A percentile compares a stretch with the other conserved stretches of the same genome.
These are phyloP conservation scores for Vireo altiloquus DNA, from an alignment of 2,113 vertebrate species.

Conservation along the genomic window DNA sequence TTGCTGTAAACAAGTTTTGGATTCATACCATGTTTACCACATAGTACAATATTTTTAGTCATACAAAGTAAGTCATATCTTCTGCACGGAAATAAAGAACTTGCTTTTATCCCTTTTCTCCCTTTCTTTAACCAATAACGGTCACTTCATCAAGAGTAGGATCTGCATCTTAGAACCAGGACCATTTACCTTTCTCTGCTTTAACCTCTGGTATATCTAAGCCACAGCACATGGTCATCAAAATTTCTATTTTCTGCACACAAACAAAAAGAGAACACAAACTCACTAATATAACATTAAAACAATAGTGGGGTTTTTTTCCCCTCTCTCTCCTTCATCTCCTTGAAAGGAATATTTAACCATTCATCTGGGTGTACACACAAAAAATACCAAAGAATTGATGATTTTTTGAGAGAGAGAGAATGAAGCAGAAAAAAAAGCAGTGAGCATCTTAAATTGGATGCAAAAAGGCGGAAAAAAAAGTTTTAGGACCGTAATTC, in stretches of 20 bases:
- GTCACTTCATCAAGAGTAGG: background rate
- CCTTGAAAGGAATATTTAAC: background rate
- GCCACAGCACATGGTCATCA: background rate
- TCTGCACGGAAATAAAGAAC: background rate
- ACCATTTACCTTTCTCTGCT: background rate
- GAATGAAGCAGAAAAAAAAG: background rate
- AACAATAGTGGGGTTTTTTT: background rate
- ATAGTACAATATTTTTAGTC: background rate
- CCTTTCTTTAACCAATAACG: background rate
- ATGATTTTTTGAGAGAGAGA: background rate
- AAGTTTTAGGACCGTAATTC: background rate
- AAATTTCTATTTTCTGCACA: background rate
- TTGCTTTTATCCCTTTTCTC: background rate
- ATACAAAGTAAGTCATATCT: background rate
- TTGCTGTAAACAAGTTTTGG: constrained; percentile 14
- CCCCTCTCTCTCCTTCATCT: background rate
- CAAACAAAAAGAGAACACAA: background rate
- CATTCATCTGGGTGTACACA: background rate
- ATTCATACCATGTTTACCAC: background rate
- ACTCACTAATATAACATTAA: background rate
- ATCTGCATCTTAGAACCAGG: background rate
- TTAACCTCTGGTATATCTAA: background rate
- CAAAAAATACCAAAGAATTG: background rate
- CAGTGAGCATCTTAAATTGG: background rate
- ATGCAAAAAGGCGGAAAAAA: background rate